Conservation (phyloP, 1,140 invertebrate genomes). For the Acromyrmex echinatior region DNA sequence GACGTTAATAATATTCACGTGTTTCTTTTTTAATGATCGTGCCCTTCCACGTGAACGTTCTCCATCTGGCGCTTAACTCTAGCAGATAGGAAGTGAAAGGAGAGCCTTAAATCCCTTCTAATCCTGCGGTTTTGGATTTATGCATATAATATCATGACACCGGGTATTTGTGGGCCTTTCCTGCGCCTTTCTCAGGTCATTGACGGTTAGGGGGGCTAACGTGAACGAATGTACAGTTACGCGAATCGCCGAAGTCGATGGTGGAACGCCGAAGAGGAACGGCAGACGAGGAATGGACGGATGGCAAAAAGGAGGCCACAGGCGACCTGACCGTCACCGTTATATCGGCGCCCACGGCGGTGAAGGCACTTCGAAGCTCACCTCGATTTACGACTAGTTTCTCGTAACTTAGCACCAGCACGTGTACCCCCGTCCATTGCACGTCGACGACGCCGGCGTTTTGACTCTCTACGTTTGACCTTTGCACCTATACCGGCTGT, state of each 20-base stretch:
- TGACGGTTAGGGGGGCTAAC: constrained; percentile 47
- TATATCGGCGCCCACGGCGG: constrained; percentile 83
- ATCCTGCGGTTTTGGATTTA: constrained; percentile 7
- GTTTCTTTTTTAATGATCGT: neutral
- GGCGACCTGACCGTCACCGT: constrained; percentile 83
- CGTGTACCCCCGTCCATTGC: constrained; percentile 52
- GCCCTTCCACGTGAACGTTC: neutral
- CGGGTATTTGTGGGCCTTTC: constrained; percentile 29
- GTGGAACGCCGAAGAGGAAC: constrained; percentile 46
- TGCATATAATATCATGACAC: constrained; percentile 43
- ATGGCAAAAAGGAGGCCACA: constrained; percentile 82
- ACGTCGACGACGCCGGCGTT: constrained; percentile 31
- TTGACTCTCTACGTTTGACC: constrained; percentile 72
- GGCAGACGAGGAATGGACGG: constrained; percentile 50
- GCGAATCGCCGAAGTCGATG: constrained; percentile 74
- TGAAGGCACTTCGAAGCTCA: constrained; percentile 79
- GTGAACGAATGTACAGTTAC: constrained; percentile 81
- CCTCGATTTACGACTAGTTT: constrained; percentile 77
- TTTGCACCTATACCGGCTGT: constrained; percentile 70
- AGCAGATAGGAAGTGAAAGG: constrained; percentile 20
- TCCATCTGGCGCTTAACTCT: constrained; percentile 10
- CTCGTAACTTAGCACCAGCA: constrained; percentile 68
- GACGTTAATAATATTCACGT: neutral
- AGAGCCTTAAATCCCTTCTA: constrained; percentile 12
- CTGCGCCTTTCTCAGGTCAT: constrained; percentile 38